Evolutionary conservation across 2,888 invertebrate species (phyloP), one percentile per base, ranked within the genome.

Genomic region (Drosophila peninsularis): DNA sequence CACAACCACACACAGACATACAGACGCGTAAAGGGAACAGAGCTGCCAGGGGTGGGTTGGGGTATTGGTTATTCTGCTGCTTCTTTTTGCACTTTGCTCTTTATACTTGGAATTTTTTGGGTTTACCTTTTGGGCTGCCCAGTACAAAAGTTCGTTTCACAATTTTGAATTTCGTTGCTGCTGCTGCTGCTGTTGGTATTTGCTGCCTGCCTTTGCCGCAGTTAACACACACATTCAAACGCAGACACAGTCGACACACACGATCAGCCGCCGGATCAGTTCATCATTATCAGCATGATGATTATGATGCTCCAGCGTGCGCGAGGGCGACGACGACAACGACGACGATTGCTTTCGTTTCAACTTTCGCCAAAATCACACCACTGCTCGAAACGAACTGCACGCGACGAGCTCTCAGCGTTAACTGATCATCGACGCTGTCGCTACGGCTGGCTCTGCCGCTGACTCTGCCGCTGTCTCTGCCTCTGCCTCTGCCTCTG

Each of bases 221-320:
- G 78, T 75, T 75, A 72, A 80, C 62, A 74, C 53, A 64, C 36
- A 45, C n/a, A 42, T 30, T 30, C 21, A 42, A 5, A 21, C 3
- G 14, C 34, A 32, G 10, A 58, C 57, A 45, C 19, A n/a, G 5
- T 19, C 30, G 61, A 49, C 30, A 67, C 62, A 75, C 78, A 72
- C 78, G 79, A 65, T 81, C 79, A 79, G 79, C 79, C 71, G 75
- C 76, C 61, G 67, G 76, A 75, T 82, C 80, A 75, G 82, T 67
- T 77, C 79, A 82, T 84, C 72, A 74, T 66, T 52, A 66, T 60
- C n/a, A 63, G 21, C 45, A 45, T 45, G 45, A 19, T 71, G 32
- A 71, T 69, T 34, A 76, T 62, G 58, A 52, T 60, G 62, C 62
- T 74, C 67, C 62, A 62, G 64, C 64, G 44, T 71, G 65, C 78